These are phyloP conservation scores for Tauraco erythrolophus DNA, from an alignment of 2,113 vertebrate species.

Conservation along the genomic window DNA sequence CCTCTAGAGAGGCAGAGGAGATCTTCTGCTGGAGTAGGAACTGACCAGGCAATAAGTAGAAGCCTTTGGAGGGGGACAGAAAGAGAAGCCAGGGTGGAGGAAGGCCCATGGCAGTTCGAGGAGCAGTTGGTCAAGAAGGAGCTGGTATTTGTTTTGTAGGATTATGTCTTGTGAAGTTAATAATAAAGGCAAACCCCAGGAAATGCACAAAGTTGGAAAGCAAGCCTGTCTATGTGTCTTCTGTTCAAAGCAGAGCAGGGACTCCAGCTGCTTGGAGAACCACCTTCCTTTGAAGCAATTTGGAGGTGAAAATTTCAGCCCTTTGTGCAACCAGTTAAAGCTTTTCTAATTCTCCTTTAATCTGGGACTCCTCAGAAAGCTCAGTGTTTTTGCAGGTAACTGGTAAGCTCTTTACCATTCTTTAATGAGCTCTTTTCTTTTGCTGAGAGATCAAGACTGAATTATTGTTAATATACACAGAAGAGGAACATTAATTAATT, in stretches of 20 bases:
- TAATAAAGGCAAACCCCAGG: not conserved
- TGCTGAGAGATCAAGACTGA: not conserved
- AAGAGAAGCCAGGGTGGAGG: not conserved
- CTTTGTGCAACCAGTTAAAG: not conserved
- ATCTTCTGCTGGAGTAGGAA: not conserved
- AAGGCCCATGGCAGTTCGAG: accelerated
- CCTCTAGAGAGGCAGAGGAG: not conserved
- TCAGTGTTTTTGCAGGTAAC: not conserved
- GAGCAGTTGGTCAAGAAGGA: not conserved
- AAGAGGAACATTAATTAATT: slow-evolving; percentile 20
- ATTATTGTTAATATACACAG: not conserved
- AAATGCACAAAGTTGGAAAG: not conserved
- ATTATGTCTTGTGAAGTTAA: not conserved
- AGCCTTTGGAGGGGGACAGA: not conserved
- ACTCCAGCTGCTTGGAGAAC: not conserved
- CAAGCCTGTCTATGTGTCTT: not conserved
- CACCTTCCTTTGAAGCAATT: slow-evolving; percentile 26
- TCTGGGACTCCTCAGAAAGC: not conserved
- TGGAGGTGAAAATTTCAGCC: slow-evolving; percentile 36
- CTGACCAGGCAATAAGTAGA: not conserved
- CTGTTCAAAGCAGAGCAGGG: slow-evolving; percentile 1
- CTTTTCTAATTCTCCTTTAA: slow-evolving; percentile 34
- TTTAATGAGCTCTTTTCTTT: not conserved
- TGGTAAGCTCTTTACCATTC: not conserved
- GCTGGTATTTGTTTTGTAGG: not conserved